phyloP scores from a whole-genome alignment of 2,888 invertebrate species.

The Yponomeuta sedellus region DNA sequence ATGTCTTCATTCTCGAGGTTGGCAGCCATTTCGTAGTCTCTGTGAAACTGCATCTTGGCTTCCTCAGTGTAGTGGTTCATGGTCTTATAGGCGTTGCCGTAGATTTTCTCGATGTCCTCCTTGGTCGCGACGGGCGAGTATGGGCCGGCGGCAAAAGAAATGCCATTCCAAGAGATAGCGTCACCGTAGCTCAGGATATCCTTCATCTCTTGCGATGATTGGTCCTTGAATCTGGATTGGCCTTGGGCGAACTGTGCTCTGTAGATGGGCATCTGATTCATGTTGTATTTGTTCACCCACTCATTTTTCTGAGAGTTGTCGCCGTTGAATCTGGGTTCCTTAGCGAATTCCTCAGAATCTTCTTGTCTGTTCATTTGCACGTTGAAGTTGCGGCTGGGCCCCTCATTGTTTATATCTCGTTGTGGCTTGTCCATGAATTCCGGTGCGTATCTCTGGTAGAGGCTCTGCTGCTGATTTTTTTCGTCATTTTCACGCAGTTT shows the following conservation, averaged over 20 bases:
- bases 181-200: constrained; percentile 30
- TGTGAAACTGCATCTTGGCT: constrained; percentile 45
- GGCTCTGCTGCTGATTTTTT: not conserved
- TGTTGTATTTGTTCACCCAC: not conserved
- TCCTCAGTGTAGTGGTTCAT: constrained; percentile 45
- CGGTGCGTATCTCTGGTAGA: not conserved
- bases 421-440: not conserved
- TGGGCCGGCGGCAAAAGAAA: constrained; percentile 37
- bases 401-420: not conserved
- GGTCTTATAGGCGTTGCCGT: constrained; percentile 46
- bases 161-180: constrained; percentile 39
- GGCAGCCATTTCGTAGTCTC: constrained; percentile 32
- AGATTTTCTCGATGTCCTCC: constrained; percentile 49
- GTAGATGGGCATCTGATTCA: not conserved
- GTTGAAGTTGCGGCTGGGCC: not conserved
- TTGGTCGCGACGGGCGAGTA: constrained; percentile 30
- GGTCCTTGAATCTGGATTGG: not conserved
- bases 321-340: not conserved
- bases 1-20: constrained; percentile 35
- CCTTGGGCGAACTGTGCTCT: not conserved
- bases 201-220: not conserved
- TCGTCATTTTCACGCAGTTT: not conserved
- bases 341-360: not conserved
- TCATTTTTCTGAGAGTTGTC: not conserved
- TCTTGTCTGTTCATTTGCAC: not conserved